Evolutionary conservation across 2,797 vertebrate species (phyloP).

Genomic region (Gallinago solitaria): DNA sequence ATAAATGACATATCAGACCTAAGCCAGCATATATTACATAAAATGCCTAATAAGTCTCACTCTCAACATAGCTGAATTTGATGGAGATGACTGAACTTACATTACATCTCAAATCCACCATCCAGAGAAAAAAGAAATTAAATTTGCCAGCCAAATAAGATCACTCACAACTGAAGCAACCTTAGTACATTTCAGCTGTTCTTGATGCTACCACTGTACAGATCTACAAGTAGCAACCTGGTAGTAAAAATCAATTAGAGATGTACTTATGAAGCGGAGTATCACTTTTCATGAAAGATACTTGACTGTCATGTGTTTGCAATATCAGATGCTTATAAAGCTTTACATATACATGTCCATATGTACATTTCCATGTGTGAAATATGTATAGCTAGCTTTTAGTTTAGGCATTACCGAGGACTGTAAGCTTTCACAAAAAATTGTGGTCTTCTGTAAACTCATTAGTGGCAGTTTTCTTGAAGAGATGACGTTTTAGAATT

Average conservation of each 20-base stretch:
- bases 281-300: background rate
- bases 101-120: background rate
- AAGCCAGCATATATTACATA: constrained; percentile 51
- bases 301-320: background rate
- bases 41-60: constrained; percentile 48
- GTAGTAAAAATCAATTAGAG: background rate
- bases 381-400: background rate
- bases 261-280: background rate
- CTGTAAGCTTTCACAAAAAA: background rate
- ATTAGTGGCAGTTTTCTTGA: background rate
- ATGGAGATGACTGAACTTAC: constrained; percentile 15
- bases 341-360: background rate
- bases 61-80: constrained; percentile 8
- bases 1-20: constrained; percentile 41
- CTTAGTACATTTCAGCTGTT: background rate
- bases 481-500: background rate
- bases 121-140: constrained; percentile 1
- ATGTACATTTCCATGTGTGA: background rate
- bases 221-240: background rate
- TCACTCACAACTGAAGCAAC: background rate
- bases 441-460: background rate
- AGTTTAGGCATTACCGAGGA: background rate
- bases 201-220: background rate
- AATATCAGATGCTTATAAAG: background rate
- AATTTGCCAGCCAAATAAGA: constrained; percentile 17